Base-by-base conservation (phyloP, 2,888 invertebrate species). In the Drosophila setosimentum region DNA sequence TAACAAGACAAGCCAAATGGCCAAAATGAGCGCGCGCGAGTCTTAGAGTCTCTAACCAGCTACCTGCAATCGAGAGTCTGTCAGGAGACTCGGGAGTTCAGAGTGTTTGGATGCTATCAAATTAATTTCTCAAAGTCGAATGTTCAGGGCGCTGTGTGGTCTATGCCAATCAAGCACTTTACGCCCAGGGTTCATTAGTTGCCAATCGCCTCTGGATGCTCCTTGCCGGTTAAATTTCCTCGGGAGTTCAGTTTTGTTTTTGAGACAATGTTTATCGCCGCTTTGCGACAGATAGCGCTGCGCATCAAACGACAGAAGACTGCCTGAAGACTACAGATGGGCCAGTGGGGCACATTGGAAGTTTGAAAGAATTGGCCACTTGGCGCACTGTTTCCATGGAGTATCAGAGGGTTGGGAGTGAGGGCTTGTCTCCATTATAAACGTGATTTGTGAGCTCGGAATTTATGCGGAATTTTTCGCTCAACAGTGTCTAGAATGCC, bases 151-250 rank as follows among this genome's bases (percentile, higher is more conserved):
- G 27, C 70, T 90, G 86, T 90, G 87, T 87, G 87, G 87, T 87
- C 87, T 87, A 87, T 87, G 87, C 84, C 90, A 90, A 90, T 87
- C 87, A 89, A 77, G 90, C 87, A 87, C 87, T 87, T 90, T 89
- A 90, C 87, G 89, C 89, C 84, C 82, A 69, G 74, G 65, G 76
- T 89, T 84, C 84, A 89, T 84, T 84, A 89, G 87, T 75, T 74
- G 32, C 13, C 18, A 32, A 27, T n/a, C 27, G 55, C 16, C 27
- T 54, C n/a, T 7, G 13, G 18, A 35, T 54, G 11, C 35, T 54
- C 35, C 35, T 33, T 18, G 54, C 8, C 24, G 24, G 45, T 24
- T 45, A 45, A 45, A 16, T 45, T 54, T 37, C 21, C 55, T 24
- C 45, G 10, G 13, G 6, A 24, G 45, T 50, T 32, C 18, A 32